Evolutionary conservation across 1,140 invertebrate genomes (phyloP).

Genomic region (Propsilocerus akamusi): DNA sequence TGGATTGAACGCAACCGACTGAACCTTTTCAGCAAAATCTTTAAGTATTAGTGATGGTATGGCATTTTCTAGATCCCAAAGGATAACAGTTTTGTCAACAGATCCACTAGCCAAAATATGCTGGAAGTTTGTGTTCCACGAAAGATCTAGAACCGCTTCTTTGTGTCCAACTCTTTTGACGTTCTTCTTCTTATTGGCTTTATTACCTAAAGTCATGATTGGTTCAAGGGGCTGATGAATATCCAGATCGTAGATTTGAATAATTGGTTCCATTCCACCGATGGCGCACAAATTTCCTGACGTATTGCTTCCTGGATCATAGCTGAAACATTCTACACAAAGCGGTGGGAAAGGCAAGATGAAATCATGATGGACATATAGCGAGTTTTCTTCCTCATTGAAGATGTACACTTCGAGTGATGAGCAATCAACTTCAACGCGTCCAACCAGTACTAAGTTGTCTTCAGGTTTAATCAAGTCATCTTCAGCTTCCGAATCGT

Average conservation of each 20-base stretch:
- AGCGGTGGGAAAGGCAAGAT: slow-evolving; percentile 73
- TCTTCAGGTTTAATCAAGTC: slow-evolving; percentile 77
- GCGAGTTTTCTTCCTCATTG: slow-evolving; percentile 68
- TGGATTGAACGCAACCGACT: slow-evolving; percentile 76
- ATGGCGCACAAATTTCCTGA: slow-evolving; percentile 75
- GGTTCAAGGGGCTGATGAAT: slow-evolving; percentile 79
- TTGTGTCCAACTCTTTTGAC: slow-evolving; percentile 53
- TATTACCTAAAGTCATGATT: slow-evolving; percentile 56
- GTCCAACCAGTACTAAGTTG: slow-evolving; percentile 79
- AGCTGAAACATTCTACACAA: slow-evolving; percentile 82
- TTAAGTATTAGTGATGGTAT: slow-evolving; percentile 51
- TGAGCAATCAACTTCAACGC: slow-evolving; percentile 65
- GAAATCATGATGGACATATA: slow-evolving; percentile 90
- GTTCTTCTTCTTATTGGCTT: slow-evolving; percentile 54
- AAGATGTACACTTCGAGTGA: slow-evolving; percentile 83
- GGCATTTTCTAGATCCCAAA: slow-evolving; percentile 82
- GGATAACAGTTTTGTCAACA: slow-evolving; percentile 67
- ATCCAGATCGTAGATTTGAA: slow-evolving; percentile 91
- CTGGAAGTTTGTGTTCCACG: slow-evolving; percentile 69
- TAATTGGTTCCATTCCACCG: slow-evolving; percentile 77
- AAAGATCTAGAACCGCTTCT: slow-evolving; percentile 77
- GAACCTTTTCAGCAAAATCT: slow-evolving; percentile 65
- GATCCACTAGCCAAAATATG: slow-evolving; percentile 84
- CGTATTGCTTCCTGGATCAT: slow-evolving; percentile 38
- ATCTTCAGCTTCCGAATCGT: slow-evolving; percentile 79